Conservation (phyloP, 2,113 vertebrate species). For the Tachycineta bicolor region DNA sequence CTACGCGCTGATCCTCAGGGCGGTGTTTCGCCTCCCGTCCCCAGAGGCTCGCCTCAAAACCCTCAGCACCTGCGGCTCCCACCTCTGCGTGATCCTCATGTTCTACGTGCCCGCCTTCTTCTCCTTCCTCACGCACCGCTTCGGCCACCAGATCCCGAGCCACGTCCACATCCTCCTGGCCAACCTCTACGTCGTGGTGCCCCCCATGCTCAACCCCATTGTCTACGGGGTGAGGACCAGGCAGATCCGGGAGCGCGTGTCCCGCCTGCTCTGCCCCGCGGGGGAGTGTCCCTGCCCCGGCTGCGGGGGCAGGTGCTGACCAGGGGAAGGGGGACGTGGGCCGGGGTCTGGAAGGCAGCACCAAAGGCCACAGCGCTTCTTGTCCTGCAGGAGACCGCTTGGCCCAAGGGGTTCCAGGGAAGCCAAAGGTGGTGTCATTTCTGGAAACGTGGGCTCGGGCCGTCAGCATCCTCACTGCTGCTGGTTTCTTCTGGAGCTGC, state of each 20-base stretch:
- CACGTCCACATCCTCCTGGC: constrained; percentile 61
- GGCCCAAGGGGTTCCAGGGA: background rate
- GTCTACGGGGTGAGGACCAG: constrained; percentile 67
- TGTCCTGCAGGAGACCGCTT: accelerated
- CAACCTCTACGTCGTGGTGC: constrained; percentile 56
- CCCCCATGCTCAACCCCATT: constrained; percentile 68
- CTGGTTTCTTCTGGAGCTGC: background rate
- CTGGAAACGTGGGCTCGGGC: accelerated
- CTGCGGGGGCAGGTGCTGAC: background rate
- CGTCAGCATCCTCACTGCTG: background rate
- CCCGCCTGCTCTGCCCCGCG: background rate
- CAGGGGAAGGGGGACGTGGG: accelerated
- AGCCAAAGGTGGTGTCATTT: background rate
- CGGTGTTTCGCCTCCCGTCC: constrained; percentile 21
- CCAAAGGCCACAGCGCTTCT: background rate
- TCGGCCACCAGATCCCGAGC: constrained; percentile 18
- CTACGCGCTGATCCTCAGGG: constrained; percentile 45
- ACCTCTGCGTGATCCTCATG: constrained; percentile 67
- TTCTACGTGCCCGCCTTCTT: constrained; percentile 68
- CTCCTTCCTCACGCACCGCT: constrained; percentile 64
- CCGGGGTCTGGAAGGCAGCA: background rate
- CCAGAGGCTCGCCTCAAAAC: constrained; percentile 40
- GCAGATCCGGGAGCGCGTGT: constrained; percentile 29
- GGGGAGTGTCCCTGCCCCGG: background rate
- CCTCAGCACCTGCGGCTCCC: constrained; percentile 67